These are phyloP conservation scores for Acanthis flammea DNA, from an alignment of 2,797 vertebrate genomes.

Conservation along the genomic window DNA sequence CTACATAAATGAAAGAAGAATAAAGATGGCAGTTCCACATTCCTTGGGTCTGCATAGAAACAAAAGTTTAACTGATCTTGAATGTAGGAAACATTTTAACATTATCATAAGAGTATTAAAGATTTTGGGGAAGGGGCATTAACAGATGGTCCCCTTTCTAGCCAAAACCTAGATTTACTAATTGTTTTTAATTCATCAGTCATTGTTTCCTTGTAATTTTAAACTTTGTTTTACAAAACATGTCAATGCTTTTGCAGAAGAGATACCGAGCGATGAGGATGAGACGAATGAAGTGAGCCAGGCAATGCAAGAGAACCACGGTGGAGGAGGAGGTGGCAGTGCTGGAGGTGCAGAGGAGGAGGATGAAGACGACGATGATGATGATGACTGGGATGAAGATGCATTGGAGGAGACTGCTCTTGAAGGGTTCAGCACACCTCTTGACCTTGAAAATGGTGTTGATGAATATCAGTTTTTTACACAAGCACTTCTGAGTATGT, in stretches of 20 bases:
- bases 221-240: not conserved
- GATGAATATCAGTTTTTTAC: conserved; percentile 97
- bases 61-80: not conserved
- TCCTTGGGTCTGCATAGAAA: not conserved
- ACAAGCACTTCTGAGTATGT: conserved; percentile 86
- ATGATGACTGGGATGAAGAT: conserved; percentile 94
- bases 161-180: not conserved
- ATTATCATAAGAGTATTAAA: not conserved
- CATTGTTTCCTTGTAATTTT: not conserved
- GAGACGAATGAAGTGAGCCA: conserved; percentile 80
- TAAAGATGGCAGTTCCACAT: not conserved
- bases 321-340: conserved; percentile 70
- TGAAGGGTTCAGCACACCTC: conserved; percentile 91
- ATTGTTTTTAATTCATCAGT: not conserved
- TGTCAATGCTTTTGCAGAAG: conserved; percentile 77
- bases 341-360: conserved; percentile 71
- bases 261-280: conserved; percentile 95
- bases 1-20: not conserved
- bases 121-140: not conserved
- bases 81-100: not conserved
- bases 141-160: not conserved
- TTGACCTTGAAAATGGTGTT: conserved; percentile 91
- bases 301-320: conserved; percentile 75
- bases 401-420: conserved; percentile 90
- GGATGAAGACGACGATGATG: conserved; percentile 85